Evolutionary conservation across 1,140 invertebrate species (phyloP).

Genomic region (Neuroterus valhalla): DNA sequence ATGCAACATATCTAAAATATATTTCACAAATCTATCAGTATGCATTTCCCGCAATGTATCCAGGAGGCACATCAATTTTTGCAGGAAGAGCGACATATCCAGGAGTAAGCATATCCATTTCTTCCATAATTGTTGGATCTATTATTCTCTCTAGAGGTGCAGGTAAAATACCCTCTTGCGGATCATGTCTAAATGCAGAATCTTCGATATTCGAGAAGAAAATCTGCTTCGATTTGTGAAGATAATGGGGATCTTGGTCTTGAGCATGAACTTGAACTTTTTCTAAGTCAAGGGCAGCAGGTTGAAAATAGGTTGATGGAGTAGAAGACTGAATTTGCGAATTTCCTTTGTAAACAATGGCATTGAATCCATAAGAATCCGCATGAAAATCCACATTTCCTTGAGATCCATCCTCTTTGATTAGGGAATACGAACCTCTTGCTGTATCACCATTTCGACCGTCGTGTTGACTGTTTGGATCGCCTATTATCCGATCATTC

Average conservation of each 20-base stretch:
- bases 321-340: too few species aligned
- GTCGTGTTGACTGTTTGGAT: conserved; percentile 58
- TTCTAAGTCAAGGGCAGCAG: too few species aligned
- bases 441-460: conserved; percentile 48
- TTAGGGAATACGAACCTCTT: conserved; percentile 52
- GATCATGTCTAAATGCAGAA: not conserved
- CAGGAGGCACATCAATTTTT: conserved; percentile 7
- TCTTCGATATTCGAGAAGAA: not conserved
- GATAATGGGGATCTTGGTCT: too few species aligned
- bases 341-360: conserved; percentile 50
- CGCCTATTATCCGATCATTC: conserved; percentile 56
- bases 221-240: too few species aligned
- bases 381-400: conserved; percentile 64
- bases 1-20: not conserved
- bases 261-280: too few species aligned
- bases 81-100: conserved; percentile 24
- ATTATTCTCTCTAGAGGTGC: not conserved
- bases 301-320: too few species aligned
- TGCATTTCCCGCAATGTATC: conserved; percentile 39
- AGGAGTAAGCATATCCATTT: conserved; percentile 1
- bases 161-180: not conserved
- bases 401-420: conserved; percentile 58
- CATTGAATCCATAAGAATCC: conserved; percentile 67
- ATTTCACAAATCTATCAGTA: conserved; percentile 31
- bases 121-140: not conserved